phyloP scores from a whole-genome alignment of 1,140 invertebrate genomes.

The Rhopalosiphum maidis region DNA sequence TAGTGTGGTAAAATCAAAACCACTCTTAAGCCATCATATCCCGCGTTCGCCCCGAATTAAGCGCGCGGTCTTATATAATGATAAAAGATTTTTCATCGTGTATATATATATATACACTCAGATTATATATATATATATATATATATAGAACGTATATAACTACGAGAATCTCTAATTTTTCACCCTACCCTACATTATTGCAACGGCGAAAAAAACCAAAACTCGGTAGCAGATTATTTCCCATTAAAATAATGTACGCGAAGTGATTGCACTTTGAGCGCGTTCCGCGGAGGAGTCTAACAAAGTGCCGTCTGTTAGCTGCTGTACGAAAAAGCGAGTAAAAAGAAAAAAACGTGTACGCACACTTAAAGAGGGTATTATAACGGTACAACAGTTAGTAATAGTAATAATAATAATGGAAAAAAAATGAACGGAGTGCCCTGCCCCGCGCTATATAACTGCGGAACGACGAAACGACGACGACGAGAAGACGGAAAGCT shows the following conservation, averaged over 20 bases:
- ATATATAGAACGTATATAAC: too few relatives aligned
- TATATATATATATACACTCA: not conserved
- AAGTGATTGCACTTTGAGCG: constrained; percentile 17
- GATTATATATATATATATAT: too few relatives aligned
- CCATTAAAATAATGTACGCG: constrained; percentile 41
- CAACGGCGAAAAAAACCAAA: not conserved
- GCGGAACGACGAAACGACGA: not conserved
- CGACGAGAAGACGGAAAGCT: constrained; percentile 20
- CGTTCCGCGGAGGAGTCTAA: not conserved
- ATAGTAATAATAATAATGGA: not conserved
- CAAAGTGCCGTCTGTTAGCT: constrained; percentile 17
- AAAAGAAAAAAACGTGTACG: constrained; percentile 23
- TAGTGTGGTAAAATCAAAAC: not conserved
- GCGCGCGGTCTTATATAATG: not conserved
- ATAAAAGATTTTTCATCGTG: not conserved
- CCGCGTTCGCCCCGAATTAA: not conserved
- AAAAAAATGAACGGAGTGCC: not conserved
- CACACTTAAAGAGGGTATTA: constrained; percentile 11
- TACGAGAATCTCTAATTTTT: not conserved
- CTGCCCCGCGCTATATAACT: not conserved
- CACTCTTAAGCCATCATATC: not conserved
- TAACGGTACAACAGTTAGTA: not conserved
- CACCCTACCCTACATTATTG: not conserved
- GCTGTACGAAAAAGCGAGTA: not conserved
- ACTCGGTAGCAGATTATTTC: constrained; percentile 6